Evolutionary conservation across 2,888 invertebrate species (phyloP).

Genomic region (Xanthorhoe designata): DNA sequence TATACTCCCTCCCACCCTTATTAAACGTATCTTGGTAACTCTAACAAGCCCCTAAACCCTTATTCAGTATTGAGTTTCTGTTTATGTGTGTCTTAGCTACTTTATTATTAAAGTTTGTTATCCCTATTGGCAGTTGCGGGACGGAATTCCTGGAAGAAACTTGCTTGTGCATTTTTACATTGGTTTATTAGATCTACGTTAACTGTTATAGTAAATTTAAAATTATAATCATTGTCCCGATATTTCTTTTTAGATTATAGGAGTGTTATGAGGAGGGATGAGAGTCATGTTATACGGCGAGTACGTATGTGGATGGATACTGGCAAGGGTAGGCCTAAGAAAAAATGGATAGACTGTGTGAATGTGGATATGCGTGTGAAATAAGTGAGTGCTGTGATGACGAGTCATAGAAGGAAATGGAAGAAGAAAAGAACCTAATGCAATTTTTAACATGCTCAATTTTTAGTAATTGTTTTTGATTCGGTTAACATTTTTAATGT

Average conservation of each 20-base stretch:
- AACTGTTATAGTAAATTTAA: neutral
- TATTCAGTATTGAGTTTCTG: conserved; percentile 45
- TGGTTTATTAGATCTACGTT: neutral
- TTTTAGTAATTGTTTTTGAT: neutral
- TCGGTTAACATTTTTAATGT: neutral
- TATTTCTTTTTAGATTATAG: no score
- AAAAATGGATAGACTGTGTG: no score
- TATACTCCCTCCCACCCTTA: conserved; percentile 58
- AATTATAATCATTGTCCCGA: neutral
- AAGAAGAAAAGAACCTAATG: no score
- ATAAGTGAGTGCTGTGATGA: no score
- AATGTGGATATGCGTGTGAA: no score
- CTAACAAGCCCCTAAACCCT: conserved; percentile 48
- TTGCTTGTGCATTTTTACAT: neutral
- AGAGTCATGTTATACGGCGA: no score
- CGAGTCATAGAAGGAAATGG: no score
- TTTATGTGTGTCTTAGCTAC: conserved; percentile 29
- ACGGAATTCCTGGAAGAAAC: conserved; percentile 8
- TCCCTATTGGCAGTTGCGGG: conserved; percentile 21
- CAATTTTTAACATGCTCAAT: no score
- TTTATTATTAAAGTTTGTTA: conserved; percentile 32
- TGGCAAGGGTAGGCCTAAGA: no score
- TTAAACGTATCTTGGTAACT: conserved; percentile 50
- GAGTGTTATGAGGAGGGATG: no score
- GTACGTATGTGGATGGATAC: no score